Conservation (phyloP, 2,113 vertebrate species). For the Sorex fumeus region DNA sequence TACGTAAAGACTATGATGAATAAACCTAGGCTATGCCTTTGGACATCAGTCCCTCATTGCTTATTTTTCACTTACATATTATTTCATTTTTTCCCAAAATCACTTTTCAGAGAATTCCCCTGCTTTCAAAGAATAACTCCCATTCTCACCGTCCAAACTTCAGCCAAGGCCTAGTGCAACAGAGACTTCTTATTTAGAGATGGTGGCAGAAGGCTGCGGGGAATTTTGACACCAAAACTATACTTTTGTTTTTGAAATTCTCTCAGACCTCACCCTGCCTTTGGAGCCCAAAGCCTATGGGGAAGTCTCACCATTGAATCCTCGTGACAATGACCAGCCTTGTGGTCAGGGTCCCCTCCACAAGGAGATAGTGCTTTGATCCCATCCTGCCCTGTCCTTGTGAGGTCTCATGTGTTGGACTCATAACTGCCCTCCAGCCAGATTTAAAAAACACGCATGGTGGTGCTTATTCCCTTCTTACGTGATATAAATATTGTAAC, state of each 20-base stretch:
- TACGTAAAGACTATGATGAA: too few relatives aligned
- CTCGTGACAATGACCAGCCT: not conserved
- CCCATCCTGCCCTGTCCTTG: not conserved
- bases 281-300: not conserved
- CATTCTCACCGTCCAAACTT: not conserved
- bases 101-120: not conserved
- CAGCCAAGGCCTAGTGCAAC: not conserved
- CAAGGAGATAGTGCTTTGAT: not conserved
- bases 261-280: not conserved
- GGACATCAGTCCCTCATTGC: not conserved
- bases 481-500: not conserved
- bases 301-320: not conserved
- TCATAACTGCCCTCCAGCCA: not conserved
- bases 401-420: not conserved
- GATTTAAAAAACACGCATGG: not conserved
- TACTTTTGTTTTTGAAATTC: not conserved
- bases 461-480: too few relatives aligned
- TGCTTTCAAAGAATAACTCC: not conserved
- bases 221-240: not conserved
- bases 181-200: not conserved
- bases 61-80: not conserved
- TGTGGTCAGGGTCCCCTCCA: not conserved
- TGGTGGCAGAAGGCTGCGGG: too few relatives aligned
- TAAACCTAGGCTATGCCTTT: too few relatives aligned
- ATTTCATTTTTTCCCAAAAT: slow-evolving; percentile 4